Conservation (phyloP, 2,113 vertebrate species). For the Halcyon malimbica region DNA sequence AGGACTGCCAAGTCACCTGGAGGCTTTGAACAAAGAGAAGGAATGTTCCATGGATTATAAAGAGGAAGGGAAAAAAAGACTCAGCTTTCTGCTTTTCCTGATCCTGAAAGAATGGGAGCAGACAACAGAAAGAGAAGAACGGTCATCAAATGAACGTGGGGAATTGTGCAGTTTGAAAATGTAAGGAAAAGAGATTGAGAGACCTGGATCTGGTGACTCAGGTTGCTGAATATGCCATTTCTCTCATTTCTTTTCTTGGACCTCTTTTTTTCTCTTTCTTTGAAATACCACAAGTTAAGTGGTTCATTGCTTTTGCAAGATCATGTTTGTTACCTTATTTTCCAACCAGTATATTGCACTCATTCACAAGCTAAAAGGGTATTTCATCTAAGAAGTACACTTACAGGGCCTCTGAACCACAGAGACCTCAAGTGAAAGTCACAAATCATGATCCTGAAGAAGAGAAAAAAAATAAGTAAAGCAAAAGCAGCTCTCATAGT, state of each 20-base stretch:
- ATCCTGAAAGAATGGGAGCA: background rate
- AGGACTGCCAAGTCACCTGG: background rate
- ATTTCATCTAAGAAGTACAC: background rate
- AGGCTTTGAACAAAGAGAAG: background rate
- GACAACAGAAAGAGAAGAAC: background rate
- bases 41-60: background rate
- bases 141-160: background rate
- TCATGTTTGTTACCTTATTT: background rate
- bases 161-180: background rate
- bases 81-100: background rate
- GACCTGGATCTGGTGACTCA: background rate
- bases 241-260: background rate
- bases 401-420: slow-evolving; percentile 83
- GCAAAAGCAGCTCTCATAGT: slow-evolving; percentile 88
- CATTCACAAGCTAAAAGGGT: background rate
- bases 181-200: background rate
- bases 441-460: slow-evolving; percentile 86
- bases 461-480: slow-evolving; percentile 62
- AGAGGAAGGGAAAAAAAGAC: background rate
- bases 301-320: background rate
- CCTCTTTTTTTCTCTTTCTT: background rate
- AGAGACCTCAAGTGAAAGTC: slow-evolving; percentile 82
- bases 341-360: background rate
- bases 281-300: background rate
- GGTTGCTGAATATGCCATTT: background rate